Conservation (phyloP, 2,888 invertebrate genomes). For the Ephialtes manifestator region DNA sequence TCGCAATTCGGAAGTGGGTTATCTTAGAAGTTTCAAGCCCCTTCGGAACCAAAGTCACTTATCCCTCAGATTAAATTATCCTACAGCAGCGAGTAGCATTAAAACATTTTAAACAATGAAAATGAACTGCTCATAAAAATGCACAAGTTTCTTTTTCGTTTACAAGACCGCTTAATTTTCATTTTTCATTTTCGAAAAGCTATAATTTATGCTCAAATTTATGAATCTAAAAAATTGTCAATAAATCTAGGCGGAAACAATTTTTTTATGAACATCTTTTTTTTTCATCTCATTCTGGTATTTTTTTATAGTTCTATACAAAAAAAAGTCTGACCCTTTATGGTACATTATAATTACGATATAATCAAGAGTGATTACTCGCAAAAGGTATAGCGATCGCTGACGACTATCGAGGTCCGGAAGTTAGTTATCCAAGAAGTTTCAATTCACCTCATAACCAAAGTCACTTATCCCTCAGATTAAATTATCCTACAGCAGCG, state of each 20-base stretch:
- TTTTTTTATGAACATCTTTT: too few species aligned
- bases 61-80: slow-evolving; percentile 43
- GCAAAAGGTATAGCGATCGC: not conserved
- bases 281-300: too few species aligned
- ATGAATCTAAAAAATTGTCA: too few species aligned
- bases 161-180: too few species aligned
- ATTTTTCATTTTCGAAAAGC: too few species aligned
- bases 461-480: slow-evolving; percentile 46
- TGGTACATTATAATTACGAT: not conserved
- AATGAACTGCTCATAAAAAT: too few species aligned
- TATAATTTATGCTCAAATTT: too few species aligned
- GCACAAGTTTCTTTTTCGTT: too few species aligned
- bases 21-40: slow-evolving; percentile 25
- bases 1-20: slow-evolving; percentile 19
- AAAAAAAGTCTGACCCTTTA: not conserved
- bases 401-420: not conserved
- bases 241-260: too few species aligned
- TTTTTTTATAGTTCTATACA: too few species aligned
- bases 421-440: slow-evolving; percentile 35
- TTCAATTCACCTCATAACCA: slow-evolving; percentile 31
- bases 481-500: slow-evolving; percentile 34
- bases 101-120: too few species aligned
- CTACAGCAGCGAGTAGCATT: not conserved
- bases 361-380: not conserved
- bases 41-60: slow-evolving; percentile 47